These are phyloP conservation scores for Exaiptasia diaphana DNA, from an alignment of 64 coral and sea anemone genomes.

Conservation along the genomic window DNA sequence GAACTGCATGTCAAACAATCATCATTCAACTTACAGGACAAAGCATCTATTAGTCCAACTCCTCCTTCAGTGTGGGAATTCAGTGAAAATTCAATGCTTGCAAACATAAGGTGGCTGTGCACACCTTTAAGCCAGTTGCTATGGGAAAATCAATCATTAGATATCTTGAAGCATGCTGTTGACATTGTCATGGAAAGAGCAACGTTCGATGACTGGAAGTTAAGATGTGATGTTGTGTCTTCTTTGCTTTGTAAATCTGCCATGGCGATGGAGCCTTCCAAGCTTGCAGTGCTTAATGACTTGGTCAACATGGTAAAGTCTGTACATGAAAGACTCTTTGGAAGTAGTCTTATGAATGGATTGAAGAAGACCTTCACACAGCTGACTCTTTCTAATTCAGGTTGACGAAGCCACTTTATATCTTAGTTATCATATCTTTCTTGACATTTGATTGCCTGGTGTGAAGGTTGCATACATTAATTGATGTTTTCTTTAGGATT, in stretches of 20 bases:
- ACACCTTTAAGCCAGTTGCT: conserved; percentile 23
- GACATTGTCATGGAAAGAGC: conserved; percentile 38
- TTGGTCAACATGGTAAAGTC: not conserved
- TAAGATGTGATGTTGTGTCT: conserved; percentile 9
- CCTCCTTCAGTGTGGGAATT: conserved; percentile 23
- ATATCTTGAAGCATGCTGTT: not conserved
- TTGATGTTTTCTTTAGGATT: not conserved
- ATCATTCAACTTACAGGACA: not conserved
- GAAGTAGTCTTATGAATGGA: not conserved
- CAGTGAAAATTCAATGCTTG: conserved; percentile 1
- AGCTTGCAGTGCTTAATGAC: not conserved
- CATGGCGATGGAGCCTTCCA: not conserved
- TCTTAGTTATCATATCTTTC: too few species aligned
- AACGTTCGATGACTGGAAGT: conserved; percentile 33
- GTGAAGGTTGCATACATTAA: not conserved
- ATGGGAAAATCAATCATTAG: not conserved
- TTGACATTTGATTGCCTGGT: too few species aligned
- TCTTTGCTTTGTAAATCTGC: not conserved
- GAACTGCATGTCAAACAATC: not conserved
- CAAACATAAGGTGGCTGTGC: conserved; percentile 36
- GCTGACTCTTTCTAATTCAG: not conserved
- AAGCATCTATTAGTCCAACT: not conserved
- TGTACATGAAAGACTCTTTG: not conserved
- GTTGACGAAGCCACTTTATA: not conserved
- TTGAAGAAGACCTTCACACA: not conserved